These are phyloP conservation scores for Steatornis caripensis DNA, from an alignment of 2,113 vertebrate species.

Conservation along the genomic window DNA sequence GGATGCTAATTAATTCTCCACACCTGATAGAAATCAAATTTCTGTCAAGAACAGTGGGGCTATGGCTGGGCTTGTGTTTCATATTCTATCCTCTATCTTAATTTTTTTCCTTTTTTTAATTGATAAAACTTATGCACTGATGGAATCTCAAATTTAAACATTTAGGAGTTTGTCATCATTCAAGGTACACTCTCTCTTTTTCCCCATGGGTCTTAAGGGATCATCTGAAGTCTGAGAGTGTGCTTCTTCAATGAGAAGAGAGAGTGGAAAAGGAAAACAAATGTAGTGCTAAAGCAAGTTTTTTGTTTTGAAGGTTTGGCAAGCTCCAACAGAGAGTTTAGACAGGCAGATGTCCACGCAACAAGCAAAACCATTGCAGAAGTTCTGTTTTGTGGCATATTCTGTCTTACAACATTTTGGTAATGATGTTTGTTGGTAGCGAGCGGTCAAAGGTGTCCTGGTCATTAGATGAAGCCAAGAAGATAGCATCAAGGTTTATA, in stretches of 20 bases:
- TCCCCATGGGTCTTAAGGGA: background rate
- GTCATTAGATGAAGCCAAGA: background rate
- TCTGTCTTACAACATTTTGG: background rate
- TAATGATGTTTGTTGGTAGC: background rate
- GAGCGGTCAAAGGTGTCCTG: background rate
- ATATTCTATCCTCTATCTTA: background rate
- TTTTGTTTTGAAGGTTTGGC: background rate
- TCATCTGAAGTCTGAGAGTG: background rate
- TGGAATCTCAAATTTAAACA: background rate
- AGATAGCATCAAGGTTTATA: background rate
- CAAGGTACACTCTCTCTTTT: background rate
- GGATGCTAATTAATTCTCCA: background rate
- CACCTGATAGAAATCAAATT: background rate
- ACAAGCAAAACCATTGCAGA: background rate
- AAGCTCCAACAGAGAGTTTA: background rate
- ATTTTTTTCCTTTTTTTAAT: background rate
- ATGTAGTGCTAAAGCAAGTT: background rate
- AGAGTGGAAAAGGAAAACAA: background rate
- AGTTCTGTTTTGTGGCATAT: background rate
- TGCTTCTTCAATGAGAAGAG: background rate
- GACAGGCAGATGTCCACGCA: background rate
- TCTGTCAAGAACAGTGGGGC: background rate
- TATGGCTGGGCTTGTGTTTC: background rate
- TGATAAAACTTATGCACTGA: background rate
- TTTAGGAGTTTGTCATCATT: background rate